Base-by-base conservation (phyloP, 2,888 invertebrate species). In the Drosophila flavopinicola region DNA sequence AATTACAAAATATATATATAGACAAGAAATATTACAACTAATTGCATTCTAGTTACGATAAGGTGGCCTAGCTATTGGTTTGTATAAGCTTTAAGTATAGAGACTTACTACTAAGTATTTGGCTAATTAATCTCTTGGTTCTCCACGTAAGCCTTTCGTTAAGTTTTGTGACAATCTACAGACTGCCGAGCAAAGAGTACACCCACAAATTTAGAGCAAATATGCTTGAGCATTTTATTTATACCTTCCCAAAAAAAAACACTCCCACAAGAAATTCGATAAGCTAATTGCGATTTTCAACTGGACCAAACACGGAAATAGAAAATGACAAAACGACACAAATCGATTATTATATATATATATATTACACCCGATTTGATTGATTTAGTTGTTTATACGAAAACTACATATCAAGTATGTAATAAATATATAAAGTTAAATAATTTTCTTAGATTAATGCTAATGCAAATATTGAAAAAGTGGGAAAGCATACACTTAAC, bases 401-500 rank as follows among this genome's bases (percentile, higher is more conserved):
- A 67, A 78, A 66, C 71, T 66, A 79, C 80, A 78, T 84, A 84
- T 85, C 75, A 82, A 75, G 72, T 72, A 65, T 82, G 80, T 78
- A 72, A 59, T 71, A 75, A 66, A 51, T 59, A 51, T 59, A 58
- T 52, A 49, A 67, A 61, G 63, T 56, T 33, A 45, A 44, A 48
- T 68, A 24, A 53, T 74, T 74, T 75, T 63, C 48, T 56, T 78
- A 68, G 71, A 75, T 65, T 54, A 61, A 67, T 52, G 17, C 38
- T 53, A 67, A 72, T 70, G 70, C 73, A 78, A 64, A 71, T 66
- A 75, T 58, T 74, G 39, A 56, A 63, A 53, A 48, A 79, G 71
- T 82, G 83, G 83, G 83, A 78, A 84, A 84, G 83, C 82, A 78
- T 84, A 84, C 83, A 85, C 83, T 84, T 84, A 84, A 67, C 56